phyloP scores from a whole-genome alignment of 2,113 vertebrate species.

The Axis porcinus region DNA sequence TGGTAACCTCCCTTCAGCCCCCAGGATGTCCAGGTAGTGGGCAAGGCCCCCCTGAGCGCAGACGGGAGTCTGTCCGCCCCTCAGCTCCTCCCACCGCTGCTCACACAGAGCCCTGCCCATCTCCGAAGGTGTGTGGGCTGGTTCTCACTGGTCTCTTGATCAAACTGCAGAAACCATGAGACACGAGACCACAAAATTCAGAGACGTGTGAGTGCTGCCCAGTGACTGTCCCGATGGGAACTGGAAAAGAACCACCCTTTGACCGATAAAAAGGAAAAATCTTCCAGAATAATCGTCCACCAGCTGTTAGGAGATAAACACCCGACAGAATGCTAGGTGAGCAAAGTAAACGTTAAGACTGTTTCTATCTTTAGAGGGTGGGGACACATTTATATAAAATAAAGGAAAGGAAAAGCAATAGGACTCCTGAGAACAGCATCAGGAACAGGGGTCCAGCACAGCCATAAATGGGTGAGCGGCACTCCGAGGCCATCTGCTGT shows the following conservation, averaged over 20 bases:
- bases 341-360: not conserved
- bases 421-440: no score
- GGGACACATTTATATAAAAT: accelerated
- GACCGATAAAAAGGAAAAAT: not conserved
- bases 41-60: accelerated
- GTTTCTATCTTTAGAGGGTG: not conserved
- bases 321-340: not conserved
- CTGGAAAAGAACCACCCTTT: not conserved
- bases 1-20: not conserved
- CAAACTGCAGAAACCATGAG: not conserved
- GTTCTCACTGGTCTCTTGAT: no score
- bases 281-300: not conserved
- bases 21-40: not conserved
- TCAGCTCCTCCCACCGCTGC: accelerated
- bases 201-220: accelerated
- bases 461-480: accelerated
- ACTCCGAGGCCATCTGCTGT: no score
- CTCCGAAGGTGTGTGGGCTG: accelerated
- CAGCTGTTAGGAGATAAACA: not conserved
- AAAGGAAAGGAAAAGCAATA: not conserved
- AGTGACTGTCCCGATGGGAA: not conserved
- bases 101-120: not conserved
- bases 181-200: not conserved
- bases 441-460: not conserved
- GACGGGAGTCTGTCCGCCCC: accelerated